Base-by-base conservation (phyloP, 2,797 vertebrate species). In the Champsocephalus esox region DNA sequence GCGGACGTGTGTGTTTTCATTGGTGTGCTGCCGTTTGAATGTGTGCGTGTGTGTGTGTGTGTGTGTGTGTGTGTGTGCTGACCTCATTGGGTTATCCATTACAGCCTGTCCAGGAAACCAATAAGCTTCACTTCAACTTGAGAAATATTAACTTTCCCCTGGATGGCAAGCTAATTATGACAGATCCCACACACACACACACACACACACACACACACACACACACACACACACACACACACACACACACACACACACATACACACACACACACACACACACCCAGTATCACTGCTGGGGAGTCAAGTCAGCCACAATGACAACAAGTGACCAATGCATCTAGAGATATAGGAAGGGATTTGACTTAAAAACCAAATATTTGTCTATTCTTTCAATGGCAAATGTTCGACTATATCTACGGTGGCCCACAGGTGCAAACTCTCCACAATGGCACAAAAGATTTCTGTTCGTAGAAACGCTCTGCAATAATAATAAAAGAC, bases 71-170 rank as follows among this genome's bases (percentile, higher is more conserved):
- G 17, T 65, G 66, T 57, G 59, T 68, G 61, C 70, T 34, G 86
- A 68, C 80, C 83, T 84, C 81, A 79, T 75, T 76, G 84, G 81
- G 88, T 92, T 90, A 90, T 91, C 88, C 87, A 93, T 94, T 93
- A 92, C 81, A 91, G 78, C 72, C 87, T 89, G 90, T 93, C 90
- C 82, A 89, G 87, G 89, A 94, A 92, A 90, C 89, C 87, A 91
- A 94, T 92, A 92, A 87, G 83, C 82, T 81, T 86, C 77, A 83
- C 88, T 88, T 90, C 87, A 90, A 76, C 90, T 84, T 89, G 88
- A 91, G 86, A 93, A 92, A 92, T 90, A 92, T 94, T 89, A 92
- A 92, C 92, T 89, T 91, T 89, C 75, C 81, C 70, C 70, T 80
- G 59, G 81, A 90, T 88, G 78, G 87, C 77, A 77, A 85, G 88